Percentiles rank a stretch among this genome's conserved stretches.
Evolutionary conservation across 2,888 invertebrate genomes (phyloP).

Genomic region (Chironomus riparius): DNA sequence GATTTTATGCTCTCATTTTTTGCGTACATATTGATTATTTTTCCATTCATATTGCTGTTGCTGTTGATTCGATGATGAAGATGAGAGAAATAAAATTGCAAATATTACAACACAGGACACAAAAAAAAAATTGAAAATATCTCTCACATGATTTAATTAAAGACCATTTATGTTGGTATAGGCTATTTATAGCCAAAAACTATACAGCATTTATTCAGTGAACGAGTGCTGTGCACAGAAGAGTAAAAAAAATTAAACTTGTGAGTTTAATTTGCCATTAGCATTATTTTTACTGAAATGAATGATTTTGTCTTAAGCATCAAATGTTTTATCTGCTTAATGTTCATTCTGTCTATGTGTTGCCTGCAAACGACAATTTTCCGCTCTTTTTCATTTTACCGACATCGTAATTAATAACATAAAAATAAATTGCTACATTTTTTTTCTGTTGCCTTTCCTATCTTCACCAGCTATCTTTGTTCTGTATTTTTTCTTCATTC

Average conservation of each 20-base stretch:
- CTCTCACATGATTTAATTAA: constrained; percentile 19
- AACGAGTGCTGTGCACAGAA: background rate
- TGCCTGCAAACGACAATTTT: constrained; percentile 20
- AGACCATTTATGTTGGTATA: background rate
- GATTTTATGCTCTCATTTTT: background rate
- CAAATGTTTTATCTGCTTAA: background rate
- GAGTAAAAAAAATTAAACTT: background rate
- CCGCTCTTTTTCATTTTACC: background rate
- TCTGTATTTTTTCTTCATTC: background rate
- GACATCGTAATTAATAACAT: constrained; percentile 16
- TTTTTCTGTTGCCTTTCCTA: background rate
- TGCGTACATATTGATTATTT: background rate
- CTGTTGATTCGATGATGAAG: too few species aligned
- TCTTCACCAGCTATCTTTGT: background rate
- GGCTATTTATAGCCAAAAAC: background rate
- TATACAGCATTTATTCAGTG: too few species aligned
- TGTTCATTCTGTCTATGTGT: background rate
- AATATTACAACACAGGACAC: too few species aligned
- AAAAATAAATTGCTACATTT: constrained; percentile 24
- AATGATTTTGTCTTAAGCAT: background rate
- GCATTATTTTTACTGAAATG: background rate
- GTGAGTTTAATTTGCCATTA: background rate
- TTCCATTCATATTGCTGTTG: background rate
- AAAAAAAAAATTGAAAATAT: background rate
- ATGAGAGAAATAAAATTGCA: too few species aligned